Conservation (phyloP, 2,888 invertebrate species). For the Cataglyphis albicans region DNA sequence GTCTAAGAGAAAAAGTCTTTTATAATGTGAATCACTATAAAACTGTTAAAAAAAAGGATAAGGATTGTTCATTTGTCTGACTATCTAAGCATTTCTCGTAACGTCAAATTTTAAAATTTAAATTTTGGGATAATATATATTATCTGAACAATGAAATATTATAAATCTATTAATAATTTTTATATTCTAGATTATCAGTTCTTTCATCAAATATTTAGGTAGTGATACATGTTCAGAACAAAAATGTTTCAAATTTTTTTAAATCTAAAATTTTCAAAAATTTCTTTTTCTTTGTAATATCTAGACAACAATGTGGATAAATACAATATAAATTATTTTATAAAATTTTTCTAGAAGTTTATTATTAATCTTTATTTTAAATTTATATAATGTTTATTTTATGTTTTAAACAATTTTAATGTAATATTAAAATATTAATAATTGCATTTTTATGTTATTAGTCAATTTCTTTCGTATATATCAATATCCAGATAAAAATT, state of each 20-base stretch:
- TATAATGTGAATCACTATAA: background rate
- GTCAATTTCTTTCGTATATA: background rate
- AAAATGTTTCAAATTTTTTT: no score
- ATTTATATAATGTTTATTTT: no score
- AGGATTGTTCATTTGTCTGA: background rate
- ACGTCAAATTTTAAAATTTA: background rate
- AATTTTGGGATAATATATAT: background rate
- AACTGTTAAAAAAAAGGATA: background rate
- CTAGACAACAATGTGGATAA: no score
- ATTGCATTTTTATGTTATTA: background rate
- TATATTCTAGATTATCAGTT: background rate
- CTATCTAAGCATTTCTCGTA: background rate
- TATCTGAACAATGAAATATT: background rate
- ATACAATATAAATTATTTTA: no score
- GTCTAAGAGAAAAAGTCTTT: conserved; percentile 60
- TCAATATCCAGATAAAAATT: background rate
- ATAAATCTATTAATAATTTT: background rate
- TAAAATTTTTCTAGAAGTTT: no score
- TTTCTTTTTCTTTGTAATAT: no score
- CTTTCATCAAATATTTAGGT: no score
- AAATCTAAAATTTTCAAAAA: no score
- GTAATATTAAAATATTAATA: background rate
- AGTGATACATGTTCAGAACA: no score
- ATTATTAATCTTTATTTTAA: no score
- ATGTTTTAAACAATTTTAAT: background rate